Conservation (phyloP, 2,797 vertebrate genomes). For the Melanotaenia nigrans region DNA sequence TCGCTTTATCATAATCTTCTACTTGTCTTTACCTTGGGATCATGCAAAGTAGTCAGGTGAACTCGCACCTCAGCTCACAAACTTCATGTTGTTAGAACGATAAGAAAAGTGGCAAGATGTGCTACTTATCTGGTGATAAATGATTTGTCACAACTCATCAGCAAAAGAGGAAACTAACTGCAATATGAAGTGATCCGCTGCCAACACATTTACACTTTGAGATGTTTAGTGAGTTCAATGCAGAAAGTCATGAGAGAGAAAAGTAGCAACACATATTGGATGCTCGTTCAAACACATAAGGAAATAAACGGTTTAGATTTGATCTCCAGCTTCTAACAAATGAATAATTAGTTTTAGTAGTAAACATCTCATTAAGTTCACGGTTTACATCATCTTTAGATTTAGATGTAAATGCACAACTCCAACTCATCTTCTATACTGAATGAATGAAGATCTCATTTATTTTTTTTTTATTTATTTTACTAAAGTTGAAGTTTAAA, state of each 20-base stretch:
- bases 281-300: neutral
- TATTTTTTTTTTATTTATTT: no score
- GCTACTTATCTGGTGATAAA: slow-evolving; percentile 2
- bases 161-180: slow-evolving; percentile 12
- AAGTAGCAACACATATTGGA: neutral
- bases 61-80: slow-evolving; percentile 28
- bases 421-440: neutral
- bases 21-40: slow-evolving; percentile 14
- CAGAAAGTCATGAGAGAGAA: slow-evolving; percentile 1
- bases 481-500: no score
- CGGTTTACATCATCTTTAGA: neutral
- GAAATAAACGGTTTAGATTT: neutral
- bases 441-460: no score
- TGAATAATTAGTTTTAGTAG: neutral
- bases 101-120: slow-evolving; percentile 10
- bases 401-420: neutral
- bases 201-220: neutral
- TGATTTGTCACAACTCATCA: slow-evolving; percentile 38
- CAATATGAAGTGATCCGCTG: slow-evolving; percentile 5
- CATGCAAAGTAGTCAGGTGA: slow-evolving; percentile 29
- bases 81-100: slow-evolving; percentile 22
- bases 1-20: slow-evolving; percentile 31
- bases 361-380: neutral
- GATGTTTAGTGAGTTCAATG: neutral
- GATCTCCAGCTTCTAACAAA: neutral